Evolutionary conservation across 1,140 invertebrate species (phyloP).

Genomic region (Apis florea): DNA sequence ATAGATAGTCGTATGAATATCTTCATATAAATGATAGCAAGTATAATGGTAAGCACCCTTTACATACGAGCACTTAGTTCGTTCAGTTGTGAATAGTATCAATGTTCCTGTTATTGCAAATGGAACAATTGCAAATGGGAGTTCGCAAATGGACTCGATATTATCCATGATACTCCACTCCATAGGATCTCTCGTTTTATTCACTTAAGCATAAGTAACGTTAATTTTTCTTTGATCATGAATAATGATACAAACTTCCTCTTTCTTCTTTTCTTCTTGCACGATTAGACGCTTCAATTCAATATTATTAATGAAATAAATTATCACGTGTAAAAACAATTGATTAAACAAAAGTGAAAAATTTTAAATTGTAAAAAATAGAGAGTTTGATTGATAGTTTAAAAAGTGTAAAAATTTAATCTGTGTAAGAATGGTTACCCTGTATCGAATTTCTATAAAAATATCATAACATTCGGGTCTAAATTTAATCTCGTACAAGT

Average conservation of each 20-base stretch:
- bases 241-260: not conserved
- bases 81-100: constrained; percentile 21
- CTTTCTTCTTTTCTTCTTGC: too few species aligned
- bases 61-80: not conserved
- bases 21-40: not conserved
- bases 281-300: too few species aligned
- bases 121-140: constrained; percentile 27
- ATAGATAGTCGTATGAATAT: not conserved
- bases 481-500: not conserved
- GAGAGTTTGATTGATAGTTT: too few species aligned
- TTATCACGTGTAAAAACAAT: too few species aligned
- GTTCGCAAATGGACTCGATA: constrained; percentile 2
- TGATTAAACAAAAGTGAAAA: too few species aligned
- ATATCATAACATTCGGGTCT: not conserved
- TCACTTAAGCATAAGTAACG: not conserved
- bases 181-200: not conserved
- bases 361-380: too few species aligned
- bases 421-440: too few species aligned
- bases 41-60: not conserved
- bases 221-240: not conserved
- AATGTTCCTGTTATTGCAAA: not conserved
- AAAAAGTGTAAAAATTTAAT: too few species aligned
- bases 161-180: not conserved
- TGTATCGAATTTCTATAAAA: not conserved
- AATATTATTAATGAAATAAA: too few species aligned